Evolutionary conservation across 2,888 invertebrate genomes (phyloP), one percentile per base, ranked within the genome.

Genomic region (Mesorhabditis spiculigera): DNA sequence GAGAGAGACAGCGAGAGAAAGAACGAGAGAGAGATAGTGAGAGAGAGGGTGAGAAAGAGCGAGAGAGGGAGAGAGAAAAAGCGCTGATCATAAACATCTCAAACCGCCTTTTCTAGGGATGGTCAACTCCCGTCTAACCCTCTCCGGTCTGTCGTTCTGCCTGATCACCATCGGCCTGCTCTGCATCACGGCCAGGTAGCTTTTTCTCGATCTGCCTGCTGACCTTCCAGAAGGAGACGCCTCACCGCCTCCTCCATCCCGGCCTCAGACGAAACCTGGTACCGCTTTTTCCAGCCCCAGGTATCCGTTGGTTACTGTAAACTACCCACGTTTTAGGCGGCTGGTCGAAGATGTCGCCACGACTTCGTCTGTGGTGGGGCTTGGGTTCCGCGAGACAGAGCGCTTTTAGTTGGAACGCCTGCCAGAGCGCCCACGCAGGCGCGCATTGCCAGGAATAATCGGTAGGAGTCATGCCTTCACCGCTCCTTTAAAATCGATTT

Each of bases 61-160:
- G 28, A 28, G 28, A 63, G 41, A 28, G 63, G 3, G n/a, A 16
- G 3, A 63, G 41, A 1, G 63, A 16, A 63, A n/a, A n/a, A n/a
- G n/a, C n/a, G n/a, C n/a, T n/a, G 63, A 65, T 50, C 58, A 50
- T 50, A 50, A 66, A 66, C 6, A 10, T 66, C 66, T 66, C 28
- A n/a, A 61, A 43, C n/a, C 43, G 4, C 28, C 8, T 71, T 71
- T 65, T 65, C 69, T 69, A 44, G 71, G 71, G 45, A 72, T 74
- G 3, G 78, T 79, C 4, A 79, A 79, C 68, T 79, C 79, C 16
- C 72, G 79, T 13, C 68, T 79, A 43, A 79, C 79, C 0, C 75
- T 79, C 42, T 77, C 77, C 62, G 79, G 79, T 13, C 75, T 79
- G 16, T 78, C 79, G n/a, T 79, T 79, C 69, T 79, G 79, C 62